Base-by-base conservation (phyloP, 2,888 invertebrate species). In the Ophonus ardosiacus region DNA sequence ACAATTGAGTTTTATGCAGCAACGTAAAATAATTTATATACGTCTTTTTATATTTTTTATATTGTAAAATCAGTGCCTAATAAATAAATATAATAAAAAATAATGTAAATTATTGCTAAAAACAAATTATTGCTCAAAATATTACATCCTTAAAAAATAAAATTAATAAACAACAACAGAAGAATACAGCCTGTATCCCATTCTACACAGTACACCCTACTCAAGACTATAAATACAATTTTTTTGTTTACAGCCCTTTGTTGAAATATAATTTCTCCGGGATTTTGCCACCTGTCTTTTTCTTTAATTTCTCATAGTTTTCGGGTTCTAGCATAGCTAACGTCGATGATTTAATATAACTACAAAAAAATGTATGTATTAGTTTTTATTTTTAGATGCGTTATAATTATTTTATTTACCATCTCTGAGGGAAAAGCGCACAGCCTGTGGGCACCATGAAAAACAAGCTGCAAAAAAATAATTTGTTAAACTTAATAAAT, bases 401-500 rank as follows among this genome's bases (percentile, higher is more conserved):
- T 82, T 38, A 51, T 71, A 76, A 76, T 51, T 51, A 21, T 15
- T 78, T 78, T 57, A 92, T 93, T 93, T 92, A 97, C 96, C 97
- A 97, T 92, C 92, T 94, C 91, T 98, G 97, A 8, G 97, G 97
- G 90, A 97, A 98, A 71, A 98, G 88, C 0, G 96, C 96, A 90
- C 97, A 98, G 0, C 96, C 97, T 0, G 95, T 94, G 4, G 97
- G 98, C 86, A 97, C 97, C 97, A 97, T 98, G 87, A 97, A 94
- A 0, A 94, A 93, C 40, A 97, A 92, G 91, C 97, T 97, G 24
- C 5, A 63, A 63, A 18, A 18, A 63, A 24, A 18, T 10, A 10
- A 59, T 15, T 15, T 61, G 10, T 76, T 68, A 2, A 51, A 15
- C 10, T 38, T 56, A 86, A 51, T 51, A 7, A 7, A 7, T 5